Conservation (phyloP, 2,888 invertebrate species). For the Cosmia pyralina region DNA sequence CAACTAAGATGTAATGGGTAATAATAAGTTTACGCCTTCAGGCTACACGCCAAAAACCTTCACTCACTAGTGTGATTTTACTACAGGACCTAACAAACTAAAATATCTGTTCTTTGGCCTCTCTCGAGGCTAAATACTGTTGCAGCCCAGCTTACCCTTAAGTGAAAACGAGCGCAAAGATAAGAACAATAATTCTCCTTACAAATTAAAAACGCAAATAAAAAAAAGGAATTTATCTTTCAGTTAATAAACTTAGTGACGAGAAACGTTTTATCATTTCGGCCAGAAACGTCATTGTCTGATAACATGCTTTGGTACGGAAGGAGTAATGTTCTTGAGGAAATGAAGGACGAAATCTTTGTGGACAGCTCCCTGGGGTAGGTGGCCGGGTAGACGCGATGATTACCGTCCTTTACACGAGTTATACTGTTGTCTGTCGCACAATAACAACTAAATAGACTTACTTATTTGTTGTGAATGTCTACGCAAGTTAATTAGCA, state of each 20-base stretch:
- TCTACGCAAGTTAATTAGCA: slow-evolving; percentile 64
- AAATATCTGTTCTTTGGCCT: not conserved
- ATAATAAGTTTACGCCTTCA: slow-evolving; percentile 47
- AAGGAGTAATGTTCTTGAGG: slow-evolving; percentile 81
- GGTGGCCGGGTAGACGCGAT: slow-evolving; percentile 68
- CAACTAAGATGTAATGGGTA: slow-evolving; percentile 48
- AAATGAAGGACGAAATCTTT: slow-evolving; percentile 80
- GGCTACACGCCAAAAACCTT: slow-evolving; percentile 49
- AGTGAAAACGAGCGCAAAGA: slow-evolving; percentile 53
- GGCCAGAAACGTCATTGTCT: slow-evolving; percentile 71
- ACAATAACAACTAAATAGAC: slow-evolving; percentile 71
- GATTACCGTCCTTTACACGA: slow-evolving; percentile 81
- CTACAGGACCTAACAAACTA: not conserved
- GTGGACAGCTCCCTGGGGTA: slow-evolving; percentile 70
- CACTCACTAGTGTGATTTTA: slow-evolving; percentile 28
- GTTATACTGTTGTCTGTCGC: slow-evolving; percentile 71
- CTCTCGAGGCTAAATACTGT: not conserved
- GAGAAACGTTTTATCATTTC: slow-evolving; percentile 69
- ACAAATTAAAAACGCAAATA: slow-evolving; percentile 53
- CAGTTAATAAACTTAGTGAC: slow-evolving; percentile 60
- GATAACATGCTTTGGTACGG: slow-evolving; percentile 78
- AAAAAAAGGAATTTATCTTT: slow-evolving; percentile 60
- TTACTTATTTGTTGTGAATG: slow-evolving; percentile 65
- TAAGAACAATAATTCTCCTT: slow-evolving; percentile 51
- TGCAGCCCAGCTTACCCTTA: slow-evolving; percentile 32